Percentiles rank a stretch among this genome's conserved stretches.
Evolutionary conservation across 2,797 vertebrate species (phyloP).

Genomic region (Pangasius macronema): DNA sequence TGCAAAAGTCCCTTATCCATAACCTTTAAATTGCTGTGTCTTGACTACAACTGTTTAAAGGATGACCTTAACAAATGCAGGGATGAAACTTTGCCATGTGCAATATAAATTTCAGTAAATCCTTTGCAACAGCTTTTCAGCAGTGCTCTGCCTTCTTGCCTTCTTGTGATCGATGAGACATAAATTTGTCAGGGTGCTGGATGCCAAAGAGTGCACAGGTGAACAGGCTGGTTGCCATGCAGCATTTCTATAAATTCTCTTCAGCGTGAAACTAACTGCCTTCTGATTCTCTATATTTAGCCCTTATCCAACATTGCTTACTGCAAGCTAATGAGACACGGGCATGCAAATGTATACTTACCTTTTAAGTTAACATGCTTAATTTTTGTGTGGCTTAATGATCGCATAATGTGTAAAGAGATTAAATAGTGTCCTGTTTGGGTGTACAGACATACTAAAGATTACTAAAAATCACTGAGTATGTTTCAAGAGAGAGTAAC

Average conservation of each 20-base stretch:
- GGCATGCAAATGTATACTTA: conserved; percentile 5
- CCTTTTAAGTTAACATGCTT: background rate
- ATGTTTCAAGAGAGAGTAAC: background rate
- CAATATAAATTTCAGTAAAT: conserved; percentile 41
- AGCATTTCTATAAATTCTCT: conserved; percentile 49
- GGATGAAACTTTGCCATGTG: conserved; percentile 23
- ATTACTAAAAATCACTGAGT: background rate
- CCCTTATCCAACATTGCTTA: background rate
- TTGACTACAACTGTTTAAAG: background rate
- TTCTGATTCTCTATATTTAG: conserved; percentile 38
- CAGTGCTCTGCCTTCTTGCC: background rate
- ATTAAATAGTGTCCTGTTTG: background rate
- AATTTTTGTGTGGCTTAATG: background rate
- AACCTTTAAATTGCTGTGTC: conserved; percentile 27
- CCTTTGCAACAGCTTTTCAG: conserved; percentile 36
- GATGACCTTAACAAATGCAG: conserved; percentile 29
- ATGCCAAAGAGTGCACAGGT: conserved; percentile 54
- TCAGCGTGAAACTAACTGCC: conserved; percentile 23
- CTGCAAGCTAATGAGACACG: conserved; percentile 18
- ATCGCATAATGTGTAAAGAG: background rate
- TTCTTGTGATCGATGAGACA: conserved; percentile 45
- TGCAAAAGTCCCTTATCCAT: background rate
- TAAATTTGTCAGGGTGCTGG: conserved; percentile 37
- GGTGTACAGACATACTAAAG: background rate
- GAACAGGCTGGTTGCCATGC: conserved; percentile 52